phyloP scores from a whole-genome alignment of 2,888 invertebrate species.

The Chaetogeoica ovagalla region DNA sequence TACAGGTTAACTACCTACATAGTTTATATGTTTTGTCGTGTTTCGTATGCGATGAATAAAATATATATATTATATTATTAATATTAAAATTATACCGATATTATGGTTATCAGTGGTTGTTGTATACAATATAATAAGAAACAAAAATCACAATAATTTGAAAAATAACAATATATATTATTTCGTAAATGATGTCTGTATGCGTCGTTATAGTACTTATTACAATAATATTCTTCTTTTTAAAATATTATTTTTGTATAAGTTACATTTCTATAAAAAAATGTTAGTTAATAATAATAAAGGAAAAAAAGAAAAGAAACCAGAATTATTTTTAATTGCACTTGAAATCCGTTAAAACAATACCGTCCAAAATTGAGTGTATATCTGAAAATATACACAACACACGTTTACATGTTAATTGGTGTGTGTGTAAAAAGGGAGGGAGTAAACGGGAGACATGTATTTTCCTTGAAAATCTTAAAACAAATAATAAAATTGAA shows the following conservation, averaged over 20 bases:
- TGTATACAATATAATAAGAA: background rate
- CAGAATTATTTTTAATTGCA: slow-evolving; percentile 36
- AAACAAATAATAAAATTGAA: no score
- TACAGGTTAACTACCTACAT: no score
- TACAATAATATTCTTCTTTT: background rate
- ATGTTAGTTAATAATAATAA: background rate
- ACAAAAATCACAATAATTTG: slow-evolving; percentile 26
- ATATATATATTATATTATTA: slow-evolving; percentile 6
- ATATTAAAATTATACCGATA: background rate
- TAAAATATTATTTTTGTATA: background rate
- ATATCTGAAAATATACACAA: no score
- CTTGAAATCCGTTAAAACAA: slow-evolving; percentile 24
- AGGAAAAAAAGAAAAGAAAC: background rate
- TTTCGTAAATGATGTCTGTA: background rate
- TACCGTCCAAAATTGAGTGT: background rate
- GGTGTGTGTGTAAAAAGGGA: no score
- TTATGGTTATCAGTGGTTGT: background rate
- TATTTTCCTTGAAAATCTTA: no score
- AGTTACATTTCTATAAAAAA: slow-evolving; percentile 5
- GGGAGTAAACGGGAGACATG: no score
- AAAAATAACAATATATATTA: slow-evolving; percentile 9
- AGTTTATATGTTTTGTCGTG: background rate
- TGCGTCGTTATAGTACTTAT: no score
- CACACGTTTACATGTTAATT: no score
- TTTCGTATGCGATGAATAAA: slow-evolving; percentile 1